Evolutionary conservation across 2,888 invertebrate species (phyloP).

Genomic region (Leptarthrus brevirostris): DNA sequence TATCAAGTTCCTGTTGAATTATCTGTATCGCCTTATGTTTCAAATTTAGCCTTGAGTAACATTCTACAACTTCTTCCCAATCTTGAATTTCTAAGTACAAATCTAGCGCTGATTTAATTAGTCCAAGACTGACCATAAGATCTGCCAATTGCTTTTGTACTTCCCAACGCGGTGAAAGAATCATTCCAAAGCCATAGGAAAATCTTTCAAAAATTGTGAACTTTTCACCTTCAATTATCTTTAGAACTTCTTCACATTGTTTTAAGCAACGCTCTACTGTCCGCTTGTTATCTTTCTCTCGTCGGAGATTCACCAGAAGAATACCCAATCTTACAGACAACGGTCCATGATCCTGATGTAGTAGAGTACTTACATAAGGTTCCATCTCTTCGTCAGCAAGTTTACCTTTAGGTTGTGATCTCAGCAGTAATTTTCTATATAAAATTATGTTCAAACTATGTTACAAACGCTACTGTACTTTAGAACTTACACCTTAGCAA

Average conservation of each 20-base stretch:
- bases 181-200: conserved; percentile 77
- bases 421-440: conserved; percentile 74
- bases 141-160: conserved; percentile 83
- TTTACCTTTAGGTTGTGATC: conserved; percentile 83
- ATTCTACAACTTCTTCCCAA: conserved; percentile 94
- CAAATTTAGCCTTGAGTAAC: conserved; percentile 86
- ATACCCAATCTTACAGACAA: conserved; percentile 83
- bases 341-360: conserved; percentile 75
- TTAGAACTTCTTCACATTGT: conserved; percentile 85
- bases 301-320: conserved; percentile 78
- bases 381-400: conserved; percentile 83
- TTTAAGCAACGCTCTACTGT: conserved; percentile 89
- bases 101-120: conserved; percentile 86
- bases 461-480: no score
- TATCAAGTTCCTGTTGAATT: conserved; percentile 81
- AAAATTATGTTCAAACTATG: conserved; percentile 58
- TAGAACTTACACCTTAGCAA: conserved; percentile 77
- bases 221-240: conserved; percentile 64
- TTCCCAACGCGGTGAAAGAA: conserved; percentile 80
- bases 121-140: conserved; percentile 81
- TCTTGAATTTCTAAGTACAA: conserved; percentile 79
- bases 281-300: conserved; percentile 82
- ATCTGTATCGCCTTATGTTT: conserved; percentile 92
- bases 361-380: conserved; percentile 77
- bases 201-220: conserved; percentile 64